These are phyloP conservation scores for Meloidogyne chitwoodi DNA, from an alignment of 1,140 invertebrate genomes.

Conservation along the genomic window DNA sequence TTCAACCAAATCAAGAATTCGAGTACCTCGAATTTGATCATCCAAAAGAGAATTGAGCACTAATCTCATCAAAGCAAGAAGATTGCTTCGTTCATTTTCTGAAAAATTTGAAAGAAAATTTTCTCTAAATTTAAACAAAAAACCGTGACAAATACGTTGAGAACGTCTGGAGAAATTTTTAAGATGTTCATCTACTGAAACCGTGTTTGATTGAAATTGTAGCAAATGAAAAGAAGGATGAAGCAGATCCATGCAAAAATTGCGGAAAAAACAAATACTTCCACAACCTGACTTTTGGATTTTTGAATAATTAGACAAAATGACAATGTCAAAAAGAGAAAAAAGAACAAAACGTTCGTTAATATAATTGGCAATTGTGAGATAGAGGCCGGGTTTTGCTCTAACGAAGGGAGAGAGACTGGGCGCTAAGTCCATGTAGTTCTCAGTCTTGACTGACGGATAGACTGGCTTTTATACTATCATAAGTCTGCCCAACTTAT, in stretches of 20 bases:
- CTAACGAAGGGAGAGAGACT: too few species aligned
- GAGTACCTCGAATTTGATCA: slow-evolving; percentile 17
- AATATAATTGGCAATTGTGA: too few species aligned
- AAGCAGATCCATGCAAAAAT: neutral
- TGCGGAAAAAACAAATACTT: too few species aligned
- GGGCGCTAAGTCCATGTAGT: too few species aligned
- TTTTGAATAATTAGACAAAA: too few species aligned
- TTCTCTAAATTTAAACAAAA: neutral
- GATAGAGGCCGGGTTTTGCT: too few species aligned
- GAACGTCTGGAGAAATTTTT: slow-evolving; percentile 21
- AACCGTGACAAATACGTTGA: slow-evolving; percentile 12
- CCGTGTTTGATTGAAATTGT: neutral
- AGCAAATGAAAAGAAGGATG: neutral
- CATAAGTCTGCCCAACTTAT: too few species aligned
- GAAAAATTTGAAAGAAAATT: neutral
- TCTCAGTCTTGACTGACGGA: too few species aligned
- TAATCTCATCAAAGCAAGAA: slow-evolving; percentile 3
- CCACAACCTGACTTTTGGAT: too few species aligned
- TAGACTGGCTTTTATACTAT: too few species aligned
- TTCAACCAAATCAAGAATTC: slow-evolving; percentile 12
- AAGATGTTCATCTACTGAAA: neutral
- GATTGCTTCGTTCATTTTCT: slow-evolving; percentile 25
- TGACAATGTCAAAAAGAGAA: too few species aligned
- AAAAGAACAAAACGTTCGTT: too few species aligned
- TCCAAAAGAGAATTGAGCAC: slow-evolving; percentile 25